phyloP scores from a whole-genome alignment of 2,888 invertebrate genomes.

The Tetranychus piercei region DNA sequence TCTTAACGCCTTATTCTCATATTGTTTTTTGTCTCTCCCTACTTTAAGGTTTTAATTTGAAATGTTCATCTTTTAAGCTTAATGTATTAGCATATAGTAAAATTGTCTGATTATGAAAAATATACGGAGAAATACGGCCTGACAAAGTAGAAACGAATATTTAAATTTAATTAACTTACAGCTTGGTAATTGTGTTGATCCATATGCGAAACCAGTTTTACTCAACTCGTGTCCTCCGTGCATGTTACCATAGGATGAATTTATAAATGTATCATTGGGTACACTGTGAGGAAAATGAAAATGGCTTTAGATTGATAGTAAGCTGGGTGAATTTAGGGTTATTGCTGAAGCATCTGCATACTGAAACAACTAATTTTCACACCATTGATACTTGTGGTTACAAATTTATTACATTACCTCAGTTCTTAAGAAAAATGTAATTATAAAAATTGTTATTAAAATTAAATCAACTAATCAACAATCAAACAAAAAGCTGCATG shows the following conservation, averaged over 20 bases:
- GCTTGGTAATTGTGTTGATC: neutral
- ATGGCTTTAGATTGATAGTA: neutral
- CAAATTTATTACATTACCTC: too few relatives aligned
- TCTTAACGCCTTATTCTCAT: neutral
- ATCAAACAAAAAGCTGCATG: too few relatives aligned
- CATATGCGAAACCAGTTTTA: conserved; percentile 3
- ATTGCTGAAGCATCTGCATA: neutral
- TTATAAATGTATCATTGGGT: neutral
- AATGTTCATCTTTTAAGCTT: too few relatives aligned
- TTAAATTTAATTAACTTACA: conserved; percentile 6
- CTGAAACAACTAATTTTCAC: too few relatives aligned
- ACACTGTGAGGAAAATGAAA: neutral
- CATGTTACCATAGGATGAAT: neutral
- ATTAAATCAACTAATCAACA: too few relatives aligned
- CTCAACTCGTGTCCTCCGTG: neutral
- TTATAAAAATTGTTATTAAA: too few relatives aligned
- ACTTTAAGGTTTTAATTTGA: neutral
- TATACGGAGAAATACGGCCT: too few relatives aligned
- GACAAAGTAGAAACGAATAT: neutral
- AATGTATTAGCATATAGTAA: too few relatives aligned
- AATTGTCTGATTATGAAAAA: too few relatives aligned
- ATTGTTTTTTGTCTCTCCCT: neutral
- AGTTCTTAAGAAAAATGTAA: too few relatives aligned
- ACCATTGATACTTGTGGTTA: too few relatives aligned
- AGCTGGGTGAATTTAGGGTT: neutral